Evolutionary conservation across 2,797 vertebrate species (phyloP).

Genomic region (Melanotaenia maccullochi): DNA sequence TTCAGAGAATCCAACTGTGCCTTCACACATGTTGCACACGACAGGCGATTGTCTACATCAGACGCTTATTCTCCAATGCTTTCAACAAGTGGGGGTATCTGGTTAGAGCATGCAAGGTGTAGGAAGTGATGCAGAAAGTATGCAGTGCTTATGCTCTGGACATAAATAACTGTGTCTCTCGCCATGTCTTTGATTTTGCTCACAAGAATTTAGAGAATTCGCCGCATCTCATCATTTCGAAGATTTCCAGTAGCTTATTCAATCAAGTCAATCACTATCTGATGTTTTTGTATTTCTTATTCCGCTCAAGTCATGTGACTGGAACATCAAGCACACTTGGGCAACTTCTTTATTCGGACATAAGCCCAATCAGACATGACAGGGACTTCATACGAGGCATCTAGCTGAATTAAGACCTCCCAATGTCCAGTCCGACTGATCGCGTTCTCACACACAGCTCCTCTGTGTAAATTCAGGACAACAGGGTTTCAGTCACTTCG

Average conservation of each 20-base stretch:
- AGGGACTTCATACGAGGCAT: neutral
- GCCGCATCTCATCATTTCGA: neutral
- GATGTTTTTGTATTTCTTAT: neutral
- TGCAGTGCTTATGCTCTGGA: neutral
- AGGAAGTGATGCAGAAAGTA: neutral
- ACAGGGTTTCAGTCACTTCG: conserved; percentile 12
- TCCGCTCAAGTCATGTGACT: neutral
- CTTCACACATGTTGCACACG: neutral
- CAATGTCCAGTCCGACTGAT: conserved; percentile 7
- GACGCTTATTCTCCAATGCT: neutral
- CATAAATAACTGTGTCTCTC: neutral
- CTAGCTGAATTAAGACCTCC: neutral
- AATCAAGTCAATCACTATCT: neutral
- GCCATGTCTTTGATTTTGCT: neutral
- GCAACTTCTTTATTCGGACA: neutral
- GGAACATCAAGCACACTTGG: neutral
- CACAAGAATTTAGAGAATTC: neutral
- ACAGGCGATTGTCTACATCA: neutral
- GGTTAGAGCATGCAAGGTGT: neutral
- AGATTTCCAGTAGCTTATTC: neutral
- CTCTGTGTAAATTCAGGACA: conserved; percentile 16
- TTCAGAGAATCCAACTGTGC: neutral
- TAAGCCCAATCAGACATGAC: conserved; percentile 5
- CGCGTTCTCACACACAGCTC: neutral
- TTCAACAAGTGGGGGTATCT: neutral